Evolutionary conservation across 2,113 vertebrate species (phyloP).

Genomic region (Semnornis frantzii): DNA sequence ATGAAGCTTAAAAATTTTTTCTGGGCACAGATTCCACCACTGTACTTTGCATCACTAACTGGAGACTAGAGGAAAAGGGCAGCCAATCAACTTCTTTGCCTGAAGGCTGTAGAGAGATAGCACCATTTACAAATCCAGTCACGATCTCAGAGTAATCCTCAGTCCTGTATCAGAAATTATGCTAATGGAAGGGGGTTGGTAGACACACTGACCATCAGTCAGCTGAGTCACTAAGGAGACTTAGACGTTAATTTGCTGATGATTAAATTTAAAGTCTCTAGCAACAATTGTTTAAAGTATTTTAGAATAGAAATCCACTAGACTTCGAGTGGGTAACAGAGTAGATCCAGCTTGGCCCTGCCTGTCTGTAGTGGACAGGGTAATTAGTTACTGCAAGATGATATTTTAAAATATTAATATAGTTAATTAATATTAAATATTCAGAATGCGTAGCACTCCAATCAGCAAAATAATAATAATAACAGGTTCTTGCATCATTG

Average conservation of each 20-base stretch:
- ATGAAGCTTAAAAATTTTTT: background rate
- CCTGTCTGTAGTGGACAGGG: background rate
- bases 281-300: background rate
- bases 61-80: background rate
- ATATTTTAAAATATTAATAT: too few species aligned
- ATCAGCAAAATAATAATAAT: too few species aligned
- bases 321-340: background rate
- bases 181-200: background rate
- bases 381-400: too few species aligned
- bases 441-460: too few species aligned
- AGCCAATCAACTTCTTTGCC: background rate
- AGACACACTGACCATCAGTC: background rate
- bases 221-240: background rate
- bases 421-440: too few species aligned
- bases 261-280: background rate
- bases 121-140: background rate
- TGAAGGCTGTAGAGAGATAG: background rate
- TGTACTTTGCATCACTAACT: background rate
- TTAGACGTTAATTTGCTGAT: background rate
- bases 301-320: background rate
- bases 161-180: background rate
- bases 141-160: background rate
- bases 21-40: background rate
- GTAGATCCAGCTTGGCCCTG: background rate
- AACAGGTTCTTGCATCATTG: too few species aligned